Evolutionary conservation across 2,113 vertebrate genomes (phyloP), one percentile per base, ranked within the genome.

Genomic region (Alethe diademata): DNA sequence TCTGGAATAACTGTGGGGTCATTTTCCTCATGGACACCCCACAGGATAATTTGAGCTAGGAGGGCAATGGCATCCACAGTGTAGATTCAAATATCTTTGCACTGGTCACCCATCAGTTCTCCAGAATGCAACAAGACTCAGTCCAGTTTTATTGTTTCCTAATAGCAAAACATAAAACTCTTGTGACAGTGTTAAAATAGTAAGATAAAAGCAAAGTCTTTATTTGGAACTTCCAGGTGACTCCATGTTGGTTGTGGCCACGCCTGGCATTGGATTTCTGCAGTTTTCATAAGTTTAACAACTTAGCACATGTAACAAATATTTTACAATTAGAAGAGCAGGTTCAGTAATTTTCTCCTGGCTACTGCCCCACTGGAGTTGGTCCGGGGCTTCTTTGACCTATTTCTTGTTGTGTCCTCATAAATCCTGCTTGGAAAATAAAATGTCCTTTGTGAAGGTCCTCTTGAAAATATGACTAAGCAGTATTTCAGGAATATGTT

Each of bases 41-140:
- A 78, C 11, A 23, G 15, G 53, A 64, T 51, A 60, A 64, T 19
- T 19, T 18, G 13, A 45, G 8, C 25, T 61, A n/a, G 22, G 16
- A 60, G 17, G 78, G 6, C 0, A 3, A 2, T 16, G 7, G 40
- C 36, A 42, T 61, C 7, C 0, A 1, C 16, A 19, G 8, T 8
- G 7, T 28, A 38, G 25, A 35, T 47, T 83, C 78, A 53, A 54
- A 60, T 69, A 23, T 43, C 25, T 56, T 74, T 87, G 22, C 33
- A 5, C 11, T 19, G 18, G 24, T 48, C 23, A 61, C 19, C 14
- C 43, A 38, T 56, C 48, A 20, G 18, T 40, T 66, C 24, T 42
- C 5, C 36, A 36, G 22, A 38, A 74, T 4, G 13, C 26, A 70
- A 14, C 19, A 47, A 50, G 16, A n/a, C 9, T 19, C 12, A 87